phyloP scores from a whole-genome alignment of 1,140 invertebrate species.

The Scaptomyza graminum region DNA sequence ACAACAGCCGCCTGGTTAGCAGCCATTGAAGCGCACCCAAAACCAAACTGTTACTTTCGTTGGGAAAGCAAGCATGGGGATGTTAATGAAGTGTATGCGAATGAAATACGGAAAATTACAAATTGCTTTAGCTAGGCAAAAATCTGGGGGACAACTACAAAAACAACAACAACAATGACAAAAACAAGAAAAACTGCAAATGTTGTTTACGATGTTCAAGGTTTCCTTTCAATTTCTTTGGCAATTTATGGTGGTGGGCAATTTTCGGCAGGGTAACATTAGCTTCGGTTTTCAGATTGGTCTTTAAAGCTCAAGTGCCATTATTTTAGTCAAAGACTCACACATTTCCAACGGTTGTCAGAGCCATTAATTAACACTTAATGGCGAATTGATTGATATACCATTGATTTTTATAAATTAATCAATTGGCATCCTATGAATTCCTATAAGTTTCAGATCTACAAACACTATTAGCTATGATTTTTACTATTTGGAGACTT shows the following conservation, averaged over 20 bases:
- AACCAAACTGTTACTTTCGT: constrained; percentile 57
- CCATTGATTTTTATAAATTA: constrained; percentile 3
- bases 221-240: constrained; percentile 83
- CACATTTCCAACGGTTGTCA: neutral
- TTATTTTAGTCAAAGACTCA: constrained; percentile 57
- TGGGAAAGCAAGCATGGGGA: constrained; percentile 29
- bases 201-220: constrained; percentile 82
- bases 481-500: too few species aligned
- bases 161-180: constrained; percentile 21
- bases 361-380: constrained; percentile 36
- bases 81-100: constrained; percentile 82
- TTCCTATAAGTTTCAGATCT: too few species aligned
- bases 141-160: constrained; percentile 14
- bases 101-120: constrained; percentile 83
- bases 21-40: constrained; percentile 70
- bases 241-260: constrained; percentile 70
- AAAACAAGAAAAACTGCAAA: constrained; percentile 61
- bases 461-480: too few species aligned
- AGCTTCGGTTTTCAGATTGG: constrained; percentile 24
- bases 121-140: constrained; percentile 57
- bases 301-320: constrained; percentile 50
- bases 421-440: neutral
- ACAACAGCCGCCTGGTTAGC: constrained; percentile 34
- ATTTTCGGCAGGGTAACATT: constrained; percentile 43
- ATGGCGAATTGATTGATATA: constrained; percentile 19